A percentile compares a stretch with the other conserved stretches of the same genome.
phyloP scores from a whole-genome alignment of 2,113 vertebrate genomes.

The Passer montanus region DNA sequence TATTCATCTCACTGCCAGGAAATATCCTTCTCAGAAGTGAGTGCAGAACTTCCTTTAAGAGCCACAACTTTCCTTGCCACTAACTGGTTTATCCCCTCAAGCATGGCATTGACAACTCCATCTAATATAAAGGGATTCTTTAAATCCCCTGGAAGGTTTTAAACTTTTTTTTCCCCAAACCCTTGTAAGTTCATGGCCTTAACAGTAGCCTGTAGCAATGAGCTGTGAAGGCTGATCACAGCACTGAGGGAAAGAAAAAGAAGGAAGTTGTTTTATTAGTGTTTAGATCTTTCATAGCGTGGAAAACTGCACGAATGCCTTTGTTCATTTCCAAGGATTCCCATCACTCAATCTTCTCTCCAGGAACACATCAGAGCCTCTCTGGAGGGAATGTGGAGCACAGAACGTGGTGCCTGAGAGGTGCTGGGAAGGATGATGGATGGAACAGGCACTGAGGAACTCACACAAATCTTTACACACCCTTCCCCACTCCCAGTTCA shows the following conservation, averaged over 20 bases:
- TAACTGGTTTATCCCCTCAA: not conserved
- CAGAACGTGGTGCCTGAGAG: not conserved
- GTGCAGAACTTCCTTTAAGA: not conserved
- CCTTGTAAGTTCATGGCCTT: constrained; percentile 20
- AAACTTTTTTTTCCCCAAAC: not conserved
- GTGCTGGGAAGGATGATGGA: not conserved
- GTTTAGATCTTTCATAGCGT: not conserved
- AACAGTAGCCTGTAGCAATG: not conserved
- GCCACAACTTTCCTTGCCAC: not conserved
- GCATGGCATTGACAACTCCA: not conserved
- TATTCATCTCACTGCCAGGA: not conserved
- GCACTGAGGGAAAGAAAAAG: not conserved
- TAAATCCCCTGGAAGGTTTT: not conserved
- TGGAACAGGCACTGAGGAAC: not conserved
- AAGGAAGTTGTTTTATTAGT: not conserved
- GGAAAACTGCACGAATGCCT: not conserved
- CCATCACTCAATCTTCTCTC: not conserved
- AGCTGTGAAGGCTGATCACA: not conserved
- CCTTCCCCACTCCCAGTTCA: not conserved
- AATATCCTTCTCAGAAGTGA: not conserved
- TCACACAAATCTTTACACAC: not conserved
- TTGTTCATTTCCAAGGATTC: constrained; percentile 12
- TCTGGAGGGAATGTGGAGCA: not conserved
- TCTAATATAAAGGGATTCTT: constrained; percentile 23
- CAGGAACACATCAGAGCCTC: not conserved